Evolutionary conservation across 2,888 invertebrate genomes (phyloP), one percentile per base, ranked within the genome.

Genomic region (Diogma glabrata): DNA sequence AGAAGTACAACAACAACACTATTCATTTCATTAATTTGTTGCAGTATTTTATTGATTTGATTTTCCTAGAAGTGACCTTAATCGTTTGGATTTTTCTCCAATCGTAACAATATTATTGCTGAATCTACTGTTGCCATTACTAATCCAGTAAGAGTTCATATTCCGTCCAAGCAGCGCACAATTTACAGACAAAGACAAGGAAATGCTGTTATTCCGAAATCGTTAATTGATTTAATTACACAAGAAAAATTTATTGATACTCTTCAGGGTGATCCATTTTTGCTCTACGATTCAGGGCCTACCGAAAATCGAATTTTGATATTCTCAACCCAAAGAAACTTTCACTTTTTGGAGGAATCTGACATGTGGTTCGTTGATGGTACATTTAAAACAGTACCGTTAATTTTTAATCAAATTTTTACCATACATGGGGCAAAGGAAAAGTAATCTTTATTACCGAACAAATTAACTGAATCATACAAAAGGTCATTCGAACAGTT

Each of bases 331-430:
- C 20, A 45, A n/a, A 22, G 22, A 22, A 45, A 45, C 22, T 22
- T 45, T 14, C 9, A 22, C 14, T 45, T 45, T 45, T 45, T 45
- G 45, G 7, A n/a, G 9, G 20, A 20, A 12, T 17, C 48, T 20
- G 22, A 51, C 40, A 49, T 51, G 49, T 58, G 55, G 57, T 56
- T 52, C 36, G 49, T 49, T 14, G 57, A 58, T 30, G 57, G 56
- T 12, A 57, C 58, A 24, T 58, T 57, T 52, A 54, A 53, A 38
- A 51, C 55, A n/a, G 53, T 55, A 4, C 58, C 58, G 23, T 14
- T 45, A 7, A 38, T 57, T n/a, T 60, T 57, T 47, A 16, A 51
- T 20, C 57, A 58, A 50, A 33, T 58, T 8, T 54, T 56, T 16
- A 57, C 54, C 12, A 54, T 60, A 16, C 58, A 60, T 47, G 55